A percentile compares a stretch with the other conserved stretches of the same genome.
Evolutionary conservation across 2,888 invertebrate species (phyloP).

Genomic region (Morpho helenor): DNA sequence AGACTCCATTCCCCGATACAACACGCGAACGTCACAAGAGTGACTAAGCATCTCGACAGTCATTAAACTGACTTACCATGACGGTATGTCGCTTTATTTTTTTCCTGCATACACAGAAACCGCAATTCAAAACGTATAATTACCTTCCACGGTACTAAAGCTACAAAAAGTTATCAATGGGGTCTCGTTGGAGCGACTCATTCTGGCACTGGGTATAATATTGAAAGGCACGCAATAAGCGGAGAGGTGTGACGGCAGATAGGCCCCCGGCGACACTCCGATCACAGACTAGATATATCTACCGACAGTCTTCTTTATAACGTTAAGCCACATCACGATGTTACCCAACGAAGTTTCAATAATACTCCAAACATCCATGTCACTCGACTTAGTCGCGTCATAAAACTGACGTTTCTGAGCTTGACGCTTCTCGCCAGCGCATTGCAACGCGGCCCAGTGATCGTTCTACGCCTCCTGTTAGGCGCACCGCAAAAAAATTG

Average conservation of each 20-base stretch:
- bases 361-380: constrained; percentile 28
- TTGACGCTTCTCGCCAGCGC: constrained; percentile 5
- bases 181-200: constrained; percentile 46
- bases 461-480: too few relatives aligned
- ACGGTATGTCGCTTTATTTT: constrained; percentile 12
- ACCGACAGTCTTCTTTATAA: constrained; percentile 71
- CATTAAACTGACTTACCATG: constrained; percentile 4
- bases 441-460: background rate
- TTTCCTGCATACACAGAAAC: constrained; percentile 6
- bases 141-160: constrained; percentile 1
- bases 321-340: constrained; percentile 59
- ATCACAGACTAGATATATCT: constrained; percentile 77
- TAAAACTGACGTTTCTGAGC: background rate
- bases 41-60: constrained; percentile 20
- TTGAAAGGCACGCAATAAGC: constrained; percentile 77
- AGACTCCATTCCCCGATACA: constrained; percentile 41
- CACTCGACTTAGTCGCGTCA: constrained; percentile 7
- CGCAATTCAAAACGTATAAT: constrained; percentile 1
- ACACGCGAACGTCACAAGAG: background rate
- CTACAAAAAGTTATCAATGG: constrained; percentile 16
- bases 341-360: constrained; percentile 44
- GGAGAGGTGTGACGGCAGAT: constrained; percentile 71
- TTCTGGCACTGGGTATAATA: constrained; percentile 64
- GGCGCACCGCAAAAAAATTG: too few relatives aligned
- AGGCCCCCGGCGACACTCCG: constrained; percentile 77